Evolutionary conservation across 2,797 vertebrate genomes (phyloP), one percentile per base, ranked within the genome.

Genomic region (Scolopax rusticola): DNA sequence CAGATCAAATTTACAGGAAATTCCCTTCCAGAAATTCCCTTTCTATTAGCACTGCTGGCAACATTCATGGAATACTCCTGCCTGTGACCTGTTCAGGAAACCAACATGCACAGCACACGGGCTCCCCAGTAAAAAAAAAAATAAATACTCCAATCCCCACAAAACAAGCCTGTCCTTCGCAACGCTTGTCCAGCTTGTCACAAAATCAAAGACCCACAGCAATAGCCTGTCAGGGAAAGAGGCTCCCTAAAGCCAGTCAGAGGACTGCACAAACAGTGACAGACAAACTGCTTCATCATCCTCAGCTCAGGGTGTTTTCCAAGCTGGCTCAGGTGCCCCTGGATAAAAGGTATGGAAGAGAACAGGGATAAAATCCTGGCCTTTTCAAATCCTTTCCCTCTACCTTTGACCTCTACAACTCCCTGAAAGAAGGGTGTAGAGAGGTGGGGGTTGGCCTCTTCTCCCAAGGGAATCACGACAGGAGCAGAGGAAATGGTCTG

Each of bases 231-330:
- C 59, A n/a, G 8, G 63, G 36, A 56, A 47, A 61, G 45, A 33
- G 40, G 5, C 9, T 54, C 27, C 32, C 47, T 36, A 9, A 15
- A 53, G 51, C 0, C 2, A 93, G 41, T 23, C 45, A n/a, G 81
- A 48, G n/a, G 56, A 11, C 30, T 11, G 0, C 13, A 30, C 0
- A 17, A 60, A 32, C 0, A 2, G 50, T 64, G 74, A 78, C 63
- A n/a, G 70, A 57, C n/a, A 56, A 64, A 25, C 27, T 27, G 40
- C 76, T 90, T 51, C 64, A 38, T 27, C 2, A 0, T 20, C 21
- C 25, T 1, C 7, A 21, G 24, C 43, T 71, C 32, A 41, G 54
- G 27, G 53, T 41, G 41, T 27, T 64, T 53, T 57, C 61, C 86
- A 78, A 48, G 18, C 53, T 36, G 32, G 27, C 33, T 45, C 5